Evolutionary conservation across 2,888 invertebrate species (phyloP), one percentile per base, ranked within the genome.

Genomic region (Bruchidius siliquastri): DNA sequence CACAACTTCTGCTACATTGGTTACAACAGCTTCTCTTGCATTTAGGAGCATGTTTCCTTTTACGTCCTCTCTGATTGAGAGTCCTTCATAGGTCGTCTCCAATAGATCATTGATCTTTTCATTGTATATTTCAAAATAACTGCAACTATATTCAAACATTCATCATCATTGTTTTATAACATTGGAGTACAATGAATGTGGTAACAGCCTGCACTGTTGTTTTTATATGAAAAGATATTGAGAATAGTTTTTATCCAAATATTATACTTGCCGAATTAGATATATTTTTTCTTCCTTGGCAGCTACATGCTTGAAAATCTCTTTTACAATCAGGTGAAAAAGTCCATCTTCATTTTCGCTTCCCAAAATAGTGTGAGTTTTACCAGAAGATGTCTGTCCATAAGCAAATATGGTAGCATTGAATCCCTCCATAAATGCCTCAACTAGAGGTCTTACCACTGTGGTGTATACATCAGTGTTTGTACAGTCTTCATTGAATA

Each of bases 391-490:
- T 3, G 96, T 96, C 85, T 96, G 96, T 8, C 96, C 96, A 84
- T 97, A 97, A 0, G 96, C 96, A 87, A 97, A 95, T 78, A 97
- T 92, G 0, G 96, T 96, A 0, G 95, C 96, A 84, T 95, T 95
- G 80, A 94, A 91, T 0, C 95, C 95, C 76, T 90, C 89, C 20
- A 93, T 88, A 0, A 92, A 91, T 0, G 92, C 90, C 76, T 92
- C 89, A 0, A 95, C 91, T 76, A 95, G 92, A 0, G 93, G 92
- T 79, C 90, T 90, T 0, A 92, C 93, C 77, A 94, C 87, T 73
- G 88, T 88, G 77, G 92, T 85, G 83, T 93, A 95, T 0, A 95
- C 89, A 72, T 90, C 88, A 71, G 85, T 83, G 68, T 93, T 94
- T 69, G 88, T 88, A 21, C 88, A 87, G 2, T 87, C 83, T 75